Base-by-base conservation (phyloP, 2,888 invertebrate genomes). In the Drosophila percnosoma region DNA sequence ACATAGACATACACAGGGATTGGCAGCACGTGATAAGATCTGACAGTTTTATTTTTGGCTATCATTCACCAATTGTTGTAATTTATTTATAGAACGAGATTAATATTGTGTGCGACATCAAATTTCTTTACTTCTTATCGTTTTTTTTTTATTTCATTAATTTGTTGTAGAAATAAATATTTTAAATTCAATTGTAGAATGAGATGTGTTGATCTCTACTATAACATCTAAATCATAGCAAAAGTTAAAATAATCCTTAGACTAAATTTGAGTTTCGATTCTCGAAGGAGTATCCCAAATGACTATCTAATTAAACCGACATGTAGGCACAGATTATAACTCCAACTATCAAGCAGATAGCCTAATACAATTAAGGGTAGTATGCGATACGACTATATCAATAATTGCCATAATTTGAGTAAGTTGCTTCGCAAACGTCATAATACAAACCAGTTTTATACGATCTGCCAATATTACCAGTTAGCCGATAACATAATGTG, bases 11-110 rank as follows among this genome's bases (percentile, higher is more conserved):
- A 64, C 55, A 60, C 63, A 59, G 40, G 49, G 33, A 38, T 49
- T 49, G 52, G 71, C 75, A 71, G 81, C 89, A 84, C 81, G 84
- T 84, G 84, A 84, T 84, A 88, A 84, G 89, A 67, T 45, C 40
- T 45, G 36, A 42, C 64, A 59, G 53, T 64, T 78, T 74, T 86
- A 74, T 78, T 84, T 84, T 84, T 83, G 78, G 68, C 69, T 73
- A 74, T 70, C 71, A 34, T 60, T 71, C 75, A 74, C 70, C 72
- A 73, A 67, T 72, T 68, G 77, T 11, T 58, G 59, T 31, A 21
- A 42, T 42, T 69, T 88, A 88, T 88, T 88, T 74, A 83, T 84
- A 88, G 81, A 63, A 48, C 34, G 29, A 64, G 76, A 88, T 80
- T 73, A 64, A 72, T 48, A 21, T 24, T 49, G 34, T 52, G 45